phyloP scores from a whole-genome alignment of 53 echinoderm and acorn worm genomes.

The Echinometra lucunter region DNA sequence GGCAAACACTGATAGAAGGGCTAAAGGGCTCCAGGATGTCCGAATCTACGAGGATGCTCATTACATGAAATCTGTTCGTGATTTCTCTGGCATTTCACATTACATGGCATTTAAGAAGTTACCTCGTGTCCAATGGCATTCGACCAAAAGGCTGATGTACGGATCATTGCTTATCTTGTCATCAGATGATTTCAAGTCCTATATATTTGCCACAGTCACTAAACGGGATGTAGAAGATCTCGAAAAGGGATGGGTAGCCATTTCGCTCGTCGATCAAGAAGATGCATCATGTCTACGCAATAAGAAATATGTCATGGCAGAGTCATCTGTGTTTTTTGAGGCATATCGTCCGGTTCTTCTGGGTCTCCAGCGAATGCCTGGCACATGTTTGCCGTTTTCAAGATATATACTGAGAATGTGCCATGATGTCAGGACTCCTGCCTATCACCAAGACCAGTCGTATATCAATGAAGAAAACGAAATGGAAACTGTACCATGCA shows the following conservation, averaged over 20 bases:
- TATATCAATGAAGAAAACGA: background rate
- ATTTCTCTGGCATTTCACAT: conserved; percentile 65
- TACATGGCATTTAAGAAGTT: conserved; percentile 72
- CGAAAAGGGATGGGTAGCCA: conserved; percentile 68
- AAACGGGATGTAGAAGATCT: conserved; percentile 69
- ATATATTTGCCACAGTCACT: conserved; percentile 79
- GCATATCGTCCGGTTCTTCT: conserved; percentile 88
- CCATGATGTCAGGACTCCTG: conserved; percentile 70
- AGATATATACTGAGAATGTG: conserved; percentile 71
- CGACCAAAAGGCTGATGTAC: conserved; percentile 80
- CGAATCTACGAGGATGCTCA: conserved; percentile 75
- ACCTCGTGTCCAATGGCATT: conserved; percentile 75
- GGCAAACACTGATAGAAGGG: conserved; percentile 23
- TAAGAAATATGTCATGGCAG: conserved; percentile 81
- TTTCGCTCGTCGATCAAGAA: conserved; percentile 73
- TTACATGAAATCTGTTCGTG: background rate
- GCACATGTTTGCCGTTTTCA: conserved; percentile 68
- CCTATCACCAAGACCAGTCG: conserved; percentile 45
- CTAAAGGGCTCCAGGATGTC: conserved; percentile 71
- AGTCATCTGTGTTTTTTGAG: conserved; percentile 93
- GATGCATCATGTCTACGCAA: conserved; percentile 47
- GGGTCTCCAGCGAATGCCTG: conserved; percentile 79
- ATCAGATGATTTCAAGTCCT: conserved; percentile 76
- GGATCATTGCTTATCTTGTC: conserved; percentile 87
- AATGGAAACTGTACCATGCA: background rate